Base-by-base conservation (phyloP, 2,888 invertebrate species). In the Diplazon laetatorius region DNA sequence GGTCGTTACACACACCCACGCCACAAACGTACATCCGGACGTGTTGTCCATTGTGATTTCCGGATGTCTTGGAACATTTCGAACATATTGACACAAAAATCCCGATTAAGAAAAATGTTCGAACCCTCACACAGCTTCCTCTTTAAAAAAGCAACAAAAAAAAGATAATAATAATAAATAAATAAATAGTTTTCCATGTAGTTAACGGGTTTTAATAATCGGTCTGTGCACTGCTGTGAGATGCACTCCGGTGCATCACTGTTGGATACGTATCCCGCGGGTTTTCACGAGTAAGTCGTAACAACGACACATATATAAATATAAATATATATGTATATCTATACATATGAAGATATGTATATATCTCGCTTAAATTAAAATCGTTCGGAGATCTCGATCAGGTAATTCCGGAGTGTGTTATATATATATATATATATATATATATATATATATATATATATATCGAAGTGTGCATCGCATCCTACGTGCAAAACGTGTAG, bases 121-220 rank as follows among this genome's bases (percentile, higher is more conserved):
- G n/a, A n/a, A n/a, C n/a, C n/a, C n/a, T n/a, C n/a, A n/a, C n/a
- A n/a, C n/a, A n/a, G n/a, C n/a, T n/a, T n/a, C n/a, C n/a, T n/a
- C n/a, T n/a, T n/a, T n/a, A n/a, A n/a, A n/a, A n/a, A n/a, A n/a
- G n/a, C n/a, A n/a, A n/a, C n/a, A n/a, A n/a, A n/a, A n/a, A n/a
- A n/a, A n/a, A n/a, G n/a, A n/a, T n/a, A n/a, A n/a, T n/a, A n/a
- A n/a, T n/a, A n/a, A n/a, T n/a, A n/a, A n/a, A n/a, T n/a, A n/a
- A n/a, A n/a, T n/a, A n/a, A n/a, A n/a, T n/a, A n/a, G 60, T 59
- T 16, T 22, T 8, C 16, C 52, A 12, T 20, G 39, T 39, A 52
- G 60, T 62, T 71, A 62, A 71, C 71, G 71, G 71, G 50, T 62
- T 71, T 39, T 71, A 71, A 71, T 71, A 71, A 71, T 52, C 60